Evolutionary conservation across 2,797 vertebrate species (phyloP).

Genomic region (Carapus acus): DNA sequence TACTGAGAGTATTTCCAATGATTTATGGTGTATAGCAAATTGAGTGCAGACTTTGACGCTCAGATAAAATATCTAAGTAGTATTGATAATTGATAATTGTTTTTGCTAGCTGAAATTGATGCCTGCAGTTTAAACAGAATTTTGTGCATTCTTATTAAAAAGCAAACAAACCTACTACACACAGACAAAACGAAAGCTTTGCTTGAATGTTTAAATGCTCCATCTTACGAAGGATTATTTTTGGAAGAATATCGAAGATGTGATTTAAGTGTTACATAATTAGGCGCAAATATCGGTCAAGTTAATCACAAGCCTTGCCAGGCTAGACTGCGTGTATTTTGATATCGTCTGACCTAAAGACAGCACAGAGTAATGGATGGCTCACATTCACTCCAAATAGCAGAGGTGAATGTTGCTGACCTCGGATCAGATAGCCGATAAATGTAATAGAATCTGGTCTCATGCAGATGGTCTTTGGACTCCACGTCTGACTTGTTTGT

Average conservation of each 20-base stretch:
- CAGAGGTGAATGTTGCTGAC: conserved; percentile 39
- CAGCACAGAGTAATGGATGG: conserved; percentile 29
- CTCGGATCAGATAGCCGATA: conserved; percentile 48
- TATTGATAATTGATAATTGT: no score
- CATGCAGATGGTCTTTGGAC: conserved; percentile 43
- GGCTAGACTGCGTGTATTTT: conserved; percentile 23
- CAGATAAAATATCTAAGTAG: no score
- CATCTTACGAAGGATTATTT: no score
- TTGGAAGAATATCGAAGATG: conserved; percentile 2
- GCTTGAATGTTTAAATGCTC: no score
- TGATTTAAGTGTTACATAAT: conserved; percentile 11
- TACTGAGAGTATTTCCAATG: no score
- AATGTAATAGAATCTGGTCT: conserved; percentile 49
- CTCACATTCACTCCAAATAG: conserved; percentile 46
- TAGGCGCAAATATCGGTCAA: not conserved
- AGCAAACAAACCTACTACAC: no score
- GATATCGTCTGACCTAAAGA: conserved; percentile 36
- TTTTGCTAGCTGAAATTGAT: no score
- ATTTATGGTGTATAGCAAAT: no score
- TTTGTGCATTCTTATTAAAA: no score
- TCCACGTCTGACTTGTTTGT: conserved; percentile 36
- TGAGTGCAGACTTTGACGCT: no score
- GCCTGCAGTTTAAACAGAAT: no score
- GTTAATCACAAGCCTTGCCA: conserved; percentile 16
- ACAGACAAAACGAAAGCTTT: no score